Evolutionary conservation across 1,140 invertebrate genomes (phyloP), one percentile per base, ranked within the genome.

Genomic region (Metaphire vulgaris): DNA sequence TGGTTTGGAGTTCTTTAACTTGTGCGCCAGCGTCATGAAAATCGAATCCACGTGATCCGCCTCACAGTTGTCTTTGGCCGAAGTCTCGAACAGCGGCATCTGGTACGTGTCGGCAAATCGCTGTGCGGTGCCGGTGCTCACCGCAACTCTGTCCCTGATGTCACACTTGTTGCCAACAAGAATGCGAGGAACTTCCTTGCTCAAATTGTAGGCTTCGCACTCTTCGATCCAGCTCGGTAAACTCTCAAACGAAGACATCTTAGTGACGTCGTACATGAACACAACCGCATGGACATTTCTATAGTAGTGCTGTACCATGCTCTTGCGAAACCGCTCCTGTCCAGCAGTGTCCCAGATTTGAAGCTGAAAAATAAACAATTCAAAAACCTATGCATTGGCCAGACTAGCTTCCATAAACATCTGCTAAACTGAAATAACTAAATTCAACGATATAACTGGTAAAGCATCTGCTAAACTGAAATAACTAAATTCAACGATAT

Each of bases 281-380:
- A 99, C 88, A 21, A 95, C 96, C 76, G 96, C 97, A 41, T 98
- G 97, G 0, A 96, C 98, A 87, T 99, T 99, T 79, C 97, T 90
- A 83, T 97, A 99, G 85, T 99, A 99, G 0, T 95, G 97, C 84
- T 96, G 94, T 69, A 96, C 98, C 77, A 99, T 89, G 68, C 77
- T 78, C 33, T 69, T 91, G 91, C 91, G 89, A 87, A 99, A 99
- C 86, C 96, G 90, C 88, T 99, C 97, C 85, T 99, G 97, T 0
- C 97, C 97, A 70, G 96, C 97, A 30, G 97, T 99, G 82, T 99
- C 97, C 97, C 97, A 99, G 28, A 99, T 87, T 85, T 99, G 97
- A 75, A 99, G 87, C 89, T 99, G 99, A 78, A 99, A 71, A 71
- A 32, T 32, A 65, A 65, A 65, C 26, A 65, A 65, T 15, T 15